Base-by-base conservation (phyloP, 2,797 vertebrate species). In the Microhierax caerulescens region DNA sequence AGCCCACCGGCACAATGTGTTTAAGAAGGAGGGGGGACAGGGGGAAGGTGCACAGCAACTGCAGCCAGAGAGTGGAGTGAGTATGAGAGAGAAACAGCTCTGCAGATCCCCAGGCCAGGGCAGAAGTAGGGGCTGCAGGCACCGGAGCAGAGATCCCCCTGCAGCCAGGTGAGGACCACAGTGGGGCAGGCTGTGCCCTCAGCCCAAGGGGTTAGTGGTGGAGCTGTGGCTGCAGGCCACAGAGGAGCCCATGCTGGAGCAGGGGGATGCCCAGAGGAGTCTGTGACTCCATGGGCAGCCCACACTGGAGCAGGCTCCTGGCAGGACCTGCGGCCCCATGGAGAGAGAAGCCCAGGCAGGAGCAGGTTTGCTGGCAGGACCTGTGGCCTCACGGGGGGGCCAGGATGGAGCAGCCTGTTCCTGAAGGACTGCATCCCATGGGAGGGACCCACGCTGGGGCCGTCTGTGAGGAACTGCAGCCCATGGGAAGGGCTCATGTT, bases 401-500 rank as follows among this genome's bases (percentile, higher is more conserved):
- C 65, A 36, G 22, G 32, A 6, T 50, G 22, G 32, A 27, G 41
- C 57, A 56, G 13, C 14, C 23, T 56, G 18, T 4, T 39, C 11
- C 59, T 27, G 22, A 11, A 28, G 28, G 15, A 69, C 15, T 25
- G 56, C 32, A 21, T 21, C 28, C 34, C n/a, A 41, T 34, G 51
- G 59, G 12, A 47, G 30, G 28, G 59, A 56, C 11, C 18, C 41
- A 19, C 0, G 7, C 36, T 57, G 60, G 21, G 39, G 34, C 65
- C 34, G 30, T 1, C 21, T 20, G 6, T 30, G 30, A 16, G 13
- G 24, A 43, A 17, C 39, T 5, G 47, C 34, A 54, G 16, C 10
- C 30, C 4, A 0, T 56, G 54, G 63, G 34, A 27, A 17, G 37
- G 41, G 8, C 19, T 32, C 6, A 2, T 1, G 1, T 0, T 20